A percentile compares a stretch with the other conserved stretches of the same genome.
phyloP scores from a whole-genome alignment of 2,113 vertebrate species.

The Barbus barbus region DNA sequence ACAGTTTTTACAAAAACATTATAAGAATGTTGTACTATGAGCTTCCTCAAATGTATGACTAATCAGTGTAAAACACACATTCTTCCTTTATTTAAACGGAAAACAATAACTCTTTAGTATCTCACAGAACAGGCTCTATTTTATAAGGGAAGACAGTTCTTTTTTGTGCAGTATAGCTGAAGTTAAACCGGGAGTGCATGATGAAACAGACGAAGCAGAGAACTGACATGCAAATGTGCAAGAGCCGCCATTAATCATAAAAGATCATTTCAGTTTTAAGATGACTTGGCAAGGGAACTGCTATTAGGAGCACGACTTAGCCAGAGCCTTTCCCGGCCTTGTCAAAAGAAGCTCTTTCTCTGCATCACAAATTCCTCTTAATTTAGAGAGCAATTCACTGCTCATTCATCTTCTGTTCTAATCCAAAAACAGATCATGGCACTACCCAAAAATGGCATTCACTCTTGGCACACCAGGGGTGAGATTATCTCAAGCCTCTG shows the following conservation, averaged over 20 bases:
- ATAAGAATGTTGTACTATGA: constrained; percentile 28
- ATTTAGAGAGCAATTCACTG: constrained; percentile 46
- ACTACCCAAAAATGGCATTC: constrained; percentile 34
- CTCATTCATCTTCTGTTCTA: constrained; percentile 47
- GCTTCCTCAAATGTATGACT: constrained; percentile 49
- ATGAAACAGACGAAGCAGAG: constrained; percentile 28
- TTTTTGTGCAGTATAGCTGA: constrained; percentile 15
- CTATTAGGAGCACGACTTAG: constrained; percentile 25
- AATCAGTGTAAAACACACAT: constrained; percentile 38
- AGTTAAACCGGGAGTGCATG: constrained; percentile 18
- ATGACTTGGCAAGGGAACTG: constrained; percentile 24
- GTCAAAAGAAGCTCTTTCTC: constrained; percentile 26
- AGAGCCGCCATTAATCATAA: constrained; percentile 39
- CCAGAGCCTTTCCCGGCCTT: constrained; percentile 33
- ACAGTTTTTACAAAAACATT: constrained; percentile 16
- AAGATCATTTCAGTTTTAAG: constrained; percentile 15
- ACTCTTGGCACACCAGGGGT: constrained; percentile 35
- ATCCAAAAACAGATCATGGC: constrained; percentile 46
- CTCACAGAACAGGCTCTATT: constrained; percentile 4
- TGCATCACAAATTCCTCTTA: constrained; percentile 40
- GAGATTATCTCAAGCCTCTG: constrained; percentile 40
- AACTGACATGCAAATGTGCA: constrained; percentile 28
- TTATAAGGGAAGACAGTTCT: background rate
- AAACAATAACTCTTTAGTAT: background rate
- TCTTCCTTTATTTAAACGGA: constrained; percentile 43